Evolutionary conservation across 1,140 invertebrate species (phyloP).

Genomic region (Teleopsis dalmanni): DNA sequence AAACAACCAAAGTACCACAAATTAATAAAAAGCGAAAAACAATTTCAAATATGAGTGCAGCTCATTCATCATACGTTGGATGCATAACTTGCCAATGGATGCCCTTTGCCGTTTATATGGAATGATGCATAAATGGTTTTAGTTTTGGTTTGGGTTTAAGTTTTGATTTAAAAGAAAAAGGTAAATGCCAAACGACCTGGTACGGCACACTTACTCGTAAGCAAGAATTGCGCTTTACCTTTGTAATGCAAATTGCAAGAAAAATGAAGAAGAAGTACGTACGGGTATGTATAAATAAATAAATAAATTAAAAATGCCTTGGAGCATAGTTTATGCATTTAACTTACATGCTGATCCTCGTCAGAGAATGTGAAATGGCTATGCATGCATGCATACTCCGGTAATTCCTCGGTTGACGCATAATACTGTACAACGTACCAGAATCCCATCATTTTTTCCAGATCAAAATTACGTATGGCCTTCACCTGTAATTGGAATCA

Average conservation of each 20-base stretch:
- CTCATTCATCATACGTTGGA: too few relatives aligned
- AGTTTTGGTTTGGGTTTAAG: too few relatives aligned
- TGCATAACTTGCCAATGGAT: too few relatives aligned
- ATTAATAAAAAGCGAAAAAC: too few relatives aligned
- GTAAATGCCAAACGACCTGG: too few relatives aligned
- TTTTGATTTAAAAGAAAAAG: too few relatives aligned
- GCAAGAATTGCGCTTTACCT: neutral
- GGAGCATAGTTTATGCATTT: too few relatives aligned
- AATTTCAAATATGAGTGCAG: too few relatives aligned
- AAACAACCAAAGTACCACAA: too few relatives aligned
- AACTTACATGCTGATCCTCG: slow-evolving; percentile 36
- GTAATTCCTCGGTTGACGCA: slow-evolving; percentile 73
- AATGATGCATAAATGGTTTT: too few relatives aligned
- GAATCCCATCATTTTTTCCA: slow-evolving; percentile 56
- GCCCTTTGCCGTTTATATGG: too few relatives aligned
- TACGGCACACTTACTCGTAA: neutral
- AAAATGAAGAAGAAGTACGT: neutral
- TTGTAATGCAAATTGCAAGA: neutral
- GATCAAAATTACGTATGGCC: slow-evolving; percentile 49
- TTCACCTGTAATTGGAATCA: slow-evolving; percentile 45
- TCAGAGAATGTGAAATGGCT: slow-evolving; percentile 57
- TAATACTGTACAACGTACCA: slow-evolving; percentile 84
- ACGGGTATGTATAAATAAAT: neutral
- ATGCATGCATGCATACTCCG: slow-evolving; percentile 75
- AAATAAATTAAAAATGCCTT: too few relatives aligned